Evolutionary conservation across 2,888 invertebrate genomes (phyloP), one percentile per base, ranked within the genome.

Genomic region (Drosophila seclusa): DNA sequence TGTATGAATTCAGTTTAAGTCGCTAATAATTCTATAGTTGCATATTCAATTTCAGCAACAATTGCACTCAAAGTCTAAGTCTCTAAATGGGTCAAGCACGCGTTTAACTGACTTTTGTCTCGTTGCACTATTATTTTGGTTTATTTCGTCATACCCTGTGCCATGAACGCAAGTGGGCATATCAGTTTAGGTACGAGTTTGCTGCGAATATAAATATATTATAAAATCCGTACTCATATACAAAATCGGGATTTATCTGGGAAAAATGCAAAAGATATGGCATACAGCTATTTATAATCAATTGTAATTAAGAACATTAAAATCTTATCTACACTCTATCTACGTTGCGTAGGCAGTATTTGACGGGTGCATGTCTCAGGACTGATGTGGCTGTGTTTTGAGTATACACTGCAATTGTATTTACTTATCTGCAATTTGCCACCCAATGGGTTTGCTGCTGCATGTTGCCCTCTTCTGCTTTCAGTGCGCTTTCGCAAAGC

Each of bases 391-490:
- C 21, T 45, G 16, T 8, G 16, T 8, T 8, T 24, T 18, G 27
- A 27, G 27, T 18, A 24, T 45, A 21, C 16, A 11, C 38, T 67
- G 61, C 42, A 50, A 40, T 27, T 67, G 62, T 74, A 54, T 40
- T 52, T 52, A 55, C 55, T 67, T 61, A 62, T 54, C 67, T 69
- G 63, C 71, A 69, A 65, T 71, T 83, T 71, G 76, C 83, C 73
- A 68, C 21, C 45, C 75, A 68, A 18, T 6, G 50, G 27, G 29
- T 8, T 16, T 13, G 24, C 16, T n/a, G 31, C n/a, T 42, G 38
- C 40, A 32, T 27, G 11, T 16, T 34, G n/a, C 7, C 10, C 27
- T 27, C 27, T 21, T 32, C 58, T 54, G n/a, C n/a, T 36, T 13
- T 38, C 18, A 16, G 31, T 68, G 42, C 66, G 49, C 76, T 68